Percentiles rank a stretch among this genome's conserved stretches.
These are phyloP conservation scores for Heliconius melpomene DNA, from an alignment of 1,140 invertebrate species.

Conservation along the genomic window DNA sequence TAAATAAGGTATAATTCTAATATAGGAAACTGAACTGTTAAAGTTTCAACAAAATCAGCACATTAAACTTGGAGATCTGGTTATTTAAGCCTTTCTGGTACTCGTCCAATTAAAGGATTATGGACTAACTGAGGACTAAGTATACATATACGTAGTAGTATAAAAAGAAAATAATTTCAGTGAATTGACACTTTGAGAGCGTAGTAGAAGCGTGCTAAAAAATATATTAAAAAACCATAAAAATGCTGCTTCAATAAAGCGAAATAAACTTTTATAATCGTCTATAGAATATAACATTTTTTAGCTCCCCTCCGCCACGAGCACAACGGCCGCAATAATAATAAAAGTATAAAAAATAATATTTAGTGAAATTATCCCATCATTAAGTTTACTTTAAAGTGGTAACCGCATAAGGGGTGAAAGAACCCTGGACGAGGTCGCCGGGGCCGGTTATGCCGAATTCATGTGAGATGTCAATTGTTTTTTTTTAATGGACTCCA, in stretches of 20 bases:
- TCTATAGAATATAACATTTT: background rate
- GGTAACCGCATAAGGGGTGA: conserved; percentile 21
- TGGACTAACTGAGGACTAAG: too few relatives aligned
- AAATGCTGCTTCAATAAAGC: background rate
- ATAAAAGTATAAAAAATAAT: too few relatives aligned
- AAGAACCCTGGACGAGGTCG: conserved; percentile 26
- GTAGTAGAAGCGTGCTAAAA: background rate
- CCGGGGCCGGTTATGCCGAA: conserved; percentile 15
- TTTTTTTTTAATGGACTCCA: background rate
- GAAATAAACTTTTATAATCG: background rate
- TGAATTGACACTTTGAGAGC: background rate
- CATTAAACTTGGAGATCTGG: too few relatives aligned
- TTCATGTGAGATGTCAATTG: conserved; percentile 9
- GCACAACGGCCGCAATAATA: too few relatives aligned
- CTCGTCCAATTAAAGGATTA: too few relatives aligned
- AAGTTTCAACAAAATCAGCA: too few relatives aligned
- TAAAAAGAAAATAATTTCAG: background rate
- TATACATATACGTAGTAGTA: background rate
- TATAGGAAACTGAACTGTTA: too few relatives aligned
- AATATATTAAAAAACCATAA: background rate
- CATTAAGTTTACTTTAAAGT: background rate
- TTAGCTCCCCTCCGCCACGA: background rate
- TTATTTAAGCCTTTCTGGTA: too few relatives aligned
- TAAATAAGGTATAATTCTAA: too few relatives aligned
- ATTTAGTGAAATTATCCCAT: background rate